These are phyloP conservation scores for Steinernema hermaphroditum DNA, from an alignment of 2,888 invertebrate species.

Conservation along the genomic window DNA sequence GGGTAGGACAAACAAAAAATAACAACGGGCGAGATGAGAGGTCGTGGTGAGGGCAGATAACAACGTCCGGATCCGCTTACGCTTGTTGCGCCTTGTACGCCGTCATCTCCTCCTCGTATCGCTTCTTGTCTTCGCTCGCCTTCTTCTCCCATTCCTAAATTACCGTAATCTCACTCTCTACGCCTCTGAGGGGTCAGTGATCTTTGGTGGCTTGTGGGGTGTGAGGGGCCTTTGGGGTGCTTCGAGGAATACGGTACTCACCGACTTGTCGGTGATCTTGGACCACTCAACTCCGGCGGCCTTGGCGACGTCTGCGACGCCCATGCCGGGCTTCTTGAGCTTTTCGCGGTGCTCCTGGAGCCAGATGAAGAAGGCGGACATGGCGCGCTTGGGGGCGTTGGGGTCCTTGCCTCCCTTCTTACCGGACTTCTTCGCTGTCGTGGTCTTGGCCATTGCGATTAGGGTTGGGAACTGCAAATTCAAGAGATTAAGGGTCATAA, in stretches of 20 bases:
- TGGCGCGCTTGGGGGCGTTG: constrained; percentile 87
- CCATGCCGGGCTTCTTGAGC: constrained; percentile 73
- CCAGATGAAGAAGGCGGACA: constrained; percentile 92
- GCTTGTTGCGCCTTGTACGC: constrained; percentile 74
- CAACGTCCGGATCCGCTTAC: background rate
- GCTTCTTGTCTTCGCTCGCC: constrained; percentile 82
- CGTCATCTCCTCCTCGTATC: constrained; percentile 83
- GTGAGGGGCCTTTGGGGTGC: background rate
- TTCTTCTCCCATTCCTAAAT: constrained; percentile 86
- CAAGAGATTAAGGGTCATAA: constrained; percentile 1
- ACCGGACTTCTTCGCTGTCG: constrained; percentile 42
- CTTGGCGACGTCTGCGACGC: constrained; percentile 79
- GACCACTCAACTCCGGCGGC: constrained; percentile 63
- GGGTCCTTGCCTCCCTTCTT: constrained; percentile 74
- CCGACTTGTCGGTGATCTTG: constrained; percentile 58
- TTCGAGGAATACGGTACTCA: constrained; percentile 36
- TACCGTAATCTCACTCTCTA: constrained; percentile 21
- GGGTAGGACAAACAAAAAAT: background rate
- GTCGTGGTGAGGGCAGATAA: constrained; percentile 26
- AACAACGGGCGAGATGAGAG: constrained; percentile 26
- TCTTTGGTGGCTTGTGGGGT: background rate
- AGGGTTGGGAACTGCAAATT: background rate
- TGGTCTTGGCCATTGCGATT: constrained; percentile 38
- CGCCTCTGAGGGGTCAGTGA: background rate
- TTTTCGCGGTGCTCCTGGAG: constrained; percentile 57